Base-by-base conservation (phyloP, 2,113 vertebrate species). In the Sylvicapra grimmia region DNA sequence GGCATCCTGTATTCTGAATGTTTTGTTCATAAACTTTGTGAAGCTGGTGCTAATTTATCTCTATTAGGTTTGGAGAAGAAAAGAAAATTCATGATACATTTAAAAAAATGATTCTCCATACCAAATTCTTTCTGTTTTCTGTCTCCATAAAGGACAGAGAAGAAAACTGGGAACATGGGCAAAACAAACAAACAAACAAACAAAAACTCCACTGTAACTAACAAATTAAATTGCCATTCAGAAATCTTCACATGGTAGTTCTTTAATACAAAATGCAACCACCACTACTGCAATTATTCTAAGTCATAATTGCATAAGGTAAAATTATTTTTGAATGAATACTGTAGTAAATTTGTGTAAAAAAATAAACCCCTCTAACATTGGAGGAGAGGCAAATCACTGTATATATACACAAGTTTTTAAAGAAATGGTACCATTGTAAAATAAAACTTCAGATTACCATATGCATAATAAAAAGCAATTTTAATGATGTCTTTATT, bases 311-410 rank as follows among this genome's bases (percentile, higher is more conserved):
- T 56, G 6, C 47, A 59, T 25, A 88, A 84, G 27, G 21, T 87
- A 72, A 87, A 92, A 86, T 61, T 92, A 82, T 56, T 96, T 96
- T 59, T 75, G 27, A 97, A 93, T 75, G 58, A 93, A 18, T 88
- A 44, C 3, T 33, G 6, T 58, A 5, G 23, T 80, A 61, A 96
- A n/a, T 11, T 6, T 13, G 88, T 18, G 91, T 25, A 63, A 90
- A 92, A 92, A 51, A 80, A 77, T 44, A 79, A 8, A 4, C 6
- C 2, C 0, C 15, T 92, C 93, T 87, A 90, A 63, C 15, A 4
- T 40, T 54, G 40, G 65, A 7, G 79, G 11, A 29, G 21, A 36
- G 25, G 33, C n/a, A 59, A 49, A 49, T 75, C 13, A 61, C 44
- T 86, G 23, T 33, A 47, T 33, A 36, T n/a, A 68, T 14, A 8